Percentiles rank a stretch among this genome's conserved stretches.
These are phyloP conservation scores for Lysandra bellargus DNA, from an alignment of 2,888 invertebrate genomes.

Conservation along the genomic window DNA sequence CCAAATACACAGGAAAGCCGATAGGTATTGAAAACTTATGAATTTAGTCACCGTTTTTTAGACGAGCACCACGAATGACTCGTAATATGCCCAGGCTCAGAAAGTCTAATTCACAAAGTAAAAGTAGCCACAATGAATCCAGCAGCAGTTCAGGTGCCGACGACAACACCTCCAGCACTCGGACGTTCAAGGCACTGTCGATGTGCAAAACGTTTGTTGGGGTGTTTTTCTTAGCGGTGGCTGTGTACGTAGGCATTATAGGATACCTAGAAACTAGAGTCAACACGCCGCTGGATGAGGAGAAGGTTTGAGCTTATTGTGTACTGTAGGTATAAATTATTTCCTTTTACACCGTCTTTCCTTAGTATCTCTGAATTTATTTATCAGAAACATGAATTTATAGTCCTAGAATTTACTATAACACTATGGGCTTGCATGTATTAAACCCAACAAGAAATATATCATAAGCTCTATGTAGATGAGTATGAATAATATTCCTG, in stretches of 20 bases:
- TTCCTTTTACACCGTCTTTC: neutral
- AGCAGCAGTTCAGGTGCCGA: constrained; percentile 60
- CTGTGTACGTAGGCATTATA: constrained; percentile 87
- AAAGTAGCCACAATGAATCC: constrained; percentile 55
- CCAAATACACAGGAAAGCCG: constrained; percentile 4
- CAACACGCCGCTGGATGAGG: constrained; percentile 90
- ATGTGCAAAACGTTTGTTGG: constrained; percentile 83
- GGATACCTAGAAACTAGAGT: constrained; percentile 94
- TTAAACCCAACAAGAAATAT: no score
- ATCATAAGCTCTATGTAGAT: no score
- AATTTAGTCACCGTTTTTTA: neutral
- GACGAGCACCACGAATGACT: constrained; percentile 20
- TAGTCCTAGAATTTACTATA: no score
- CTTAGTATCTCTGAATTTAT: neutral
- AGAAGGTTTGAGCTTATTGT: constrained; percentile 80
- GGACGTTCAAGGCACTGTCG: constrained; percentile 54
- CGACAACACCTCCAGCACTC: constrained; percentile 48
- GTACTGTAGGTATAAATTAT: neutral
- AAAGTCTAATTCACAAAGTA: constrained; percentile 53
- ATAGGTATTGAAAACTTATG: constrained; percentile 4
- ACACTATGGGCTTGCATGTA: no score
- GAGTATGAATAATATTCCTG: neutral
- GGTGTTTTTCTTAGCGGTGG: constrained; percentile 83
- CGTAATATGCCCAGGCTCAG: constrained; percentile 62
- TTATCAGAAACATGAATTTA: no score